Base-by-base conservation (phyloP, 2,888 invertebrate species). In the Phyllotreta cruciferae region DNA sequence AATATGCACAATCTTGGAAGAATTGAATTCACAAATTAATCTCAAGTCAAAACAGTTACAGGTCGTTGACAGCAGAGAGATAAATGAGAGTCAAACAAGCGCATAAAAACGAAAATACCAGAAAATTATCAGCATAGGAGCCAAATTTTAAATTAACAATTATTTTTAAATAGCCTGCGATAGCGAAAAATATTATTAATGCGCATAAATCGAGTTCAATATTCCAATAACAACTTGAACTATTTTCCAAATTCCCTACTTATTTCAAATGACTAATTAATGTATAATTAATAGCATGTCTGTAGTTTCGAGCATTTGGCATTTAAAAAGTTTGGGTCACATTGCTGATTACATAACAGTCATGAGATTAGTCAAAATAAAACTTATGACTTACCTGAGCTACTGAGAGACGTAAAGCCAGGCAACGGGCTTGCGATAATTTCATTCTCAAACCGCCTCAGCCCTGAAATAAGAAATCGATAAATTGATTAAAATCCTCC, bases 361-460 rank as follows among this genome's bases (percentile, higher is more conserved):
- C 7, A 11, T 5, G 44, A 10, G 7, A 44, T 52, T 52, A 14
- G 6, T 39, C 39, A 39, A 56, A n/a, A 52, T 54, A 11, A 52
- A 45, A 52, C 8, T 36, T 42, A 62, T 1, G 53, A 62, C 66
- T 67, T 65, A 72, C 73, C 69, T 73, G 73, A 53, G 67, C 62
- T 55, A 70, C 64, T 58, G 69, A 68, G 58, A 73, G 62, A 42
- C 71, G 70, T 56, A 71, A 61, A 53, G 66, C 70, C 52, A 72
- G 63, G 63, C 56, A 63, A 36, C 69, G 67, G 63, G 64, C 71
- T 52, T 68, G 70, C 54, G 73, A 70, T 60, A 73, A 66, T 69
- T 67, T 67, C 73, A 73, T 73, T 58, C 63, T 72, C 66, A 42
- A 57, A 64, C 47, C 52, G 50, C 36, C 61, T 66, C 64, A 63